phyloP scores from a whole-genome alignment of 2,888 invertebrate genomes.

The Pyrochroa serraticornis region DNA sequence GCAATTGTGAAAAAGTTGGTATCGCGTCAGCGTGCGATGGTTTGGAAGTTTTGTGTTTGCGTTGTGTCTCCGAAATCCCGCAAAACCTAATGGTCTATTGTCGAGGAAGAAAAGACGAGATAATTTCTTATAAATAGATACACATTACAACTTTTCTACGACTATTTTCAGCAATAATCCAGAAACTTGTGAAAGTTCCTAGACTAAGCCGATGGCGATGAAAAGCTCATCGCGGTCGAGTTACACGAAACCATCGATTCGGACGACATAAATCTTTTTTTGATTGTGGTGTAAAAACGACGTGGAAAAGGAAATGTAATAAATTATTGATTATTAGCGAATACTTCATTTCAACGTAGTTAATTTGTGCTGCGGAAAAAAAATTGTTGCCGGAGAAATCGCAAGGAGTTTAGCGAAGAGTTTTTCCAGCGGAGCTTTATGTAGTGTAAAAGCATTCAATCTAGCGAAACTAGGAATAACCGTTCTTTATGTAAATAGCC shows the following conservation, averaged over 20 bases:
- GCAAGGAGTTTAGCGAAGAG: not conserved
- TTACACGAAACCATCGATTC: slow-evolving; percentile 2
- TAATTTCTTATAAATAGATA: too few relatives aligned
- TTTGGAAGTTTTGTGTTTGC: too few relatives aligned
- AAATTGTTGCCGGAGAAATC: not conserved
- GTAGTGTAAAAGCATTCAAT: slow-evolving; percentile 26
- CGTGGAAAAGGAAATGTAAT: not conserved
- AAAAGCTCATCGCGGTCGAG: slow-evolving; percentile 5
- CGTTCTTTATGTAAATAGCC: slow-evolving; percentile 27
- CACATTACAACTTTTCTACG: too few relatives aligned
- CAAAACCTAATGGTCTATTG: too few relatives aligned
- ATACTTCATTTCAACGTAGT: not conserved
- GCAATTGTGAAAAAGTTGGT: too few relatives aligned
- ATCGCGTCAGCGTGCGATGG: too few relatives aligned
- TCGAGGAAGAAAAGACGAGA: too few relatives aligned
- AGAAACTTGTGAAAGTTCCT: not conserved
- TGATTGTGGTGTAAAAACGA: not conserved
- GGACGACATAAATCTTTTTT: slow-evolving; percentile 1
- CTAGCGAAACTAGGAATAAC: slow-evolving; percentile 22
- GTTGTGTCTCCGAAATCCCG: too few relatives aligned
- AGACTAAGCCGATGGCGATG: not conserved
- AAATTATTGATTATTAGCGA: not conserved
- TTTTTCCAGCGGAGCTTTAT: slow-evolving; percentile 16
- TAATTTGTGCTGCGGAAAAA: not conserved
- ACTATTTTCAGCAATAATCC: too few relatives aligned